Conservation (phyloP, 1,140 invertebrate genomes). For the Drosophila watanabei region DNA sequence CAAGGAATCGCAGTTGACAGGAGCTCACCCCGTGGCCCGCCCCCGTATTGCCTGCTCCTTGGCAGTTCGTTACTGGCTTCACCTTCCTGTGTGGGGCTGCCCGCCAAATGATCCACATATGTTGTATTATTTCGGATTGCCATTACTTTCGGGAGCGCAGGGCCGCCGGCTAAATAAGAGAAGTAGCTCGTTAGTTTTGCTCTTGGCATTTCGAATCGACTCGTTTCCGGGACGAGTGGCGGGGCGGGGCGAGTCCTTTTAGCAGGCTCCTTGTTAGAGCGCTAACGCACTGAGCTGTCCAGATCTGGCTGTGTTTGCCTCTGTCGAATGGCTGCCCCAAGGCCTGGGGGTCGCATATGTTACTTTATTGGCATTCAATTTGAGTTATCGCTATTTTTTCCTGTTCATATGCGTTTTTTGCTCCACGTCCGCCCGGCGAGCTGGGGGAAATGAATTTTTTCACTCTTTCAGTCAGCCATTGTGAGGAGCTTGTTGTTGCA, state of each 20-base stretch:
- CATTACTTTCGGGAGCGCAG: conserved; percentile 55
- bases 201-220: conserved; percentile 63
- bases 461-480: conserved; percentile 59
- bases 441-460: conserved; percentile 60
- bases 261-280: conserved; percentile 67
- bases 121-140: conserved; percentile 78
- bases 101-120: conserved; percentile 30
- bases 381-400: conserved; percentile 82
- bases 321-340: conserved; percentile 28
- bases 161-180: conserved; percentile 67
- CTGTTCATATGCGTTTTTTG: conserved; percentile 76
- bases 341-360: conserved; percentile 68
- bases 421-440: conserved; percentile 17
- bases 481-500: conserved; percentile 25
- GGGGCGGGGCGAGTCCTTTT: conserved; percentile 55
- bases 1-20: conserved; percentile 71
- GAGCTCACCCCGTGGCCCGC: neutral
- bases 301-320: conserved; percentile 32
- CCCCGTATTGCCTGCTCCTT: conserved; percentile 19
- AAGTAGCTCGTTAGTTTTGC: conserved; percentile 78
- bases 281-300: conserved; percentile 46
- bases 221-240: conserved; percentile 52
- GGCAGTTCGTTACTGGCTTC: conserved; percentile 66
- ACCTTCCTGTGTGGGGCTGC: conserved; percentile 23
- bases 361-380: conserved; percentile 82